Base-by-base conservation (phyloP, 2,797 vertebrate species). In the Lophotriccus pileatus region DNA sequence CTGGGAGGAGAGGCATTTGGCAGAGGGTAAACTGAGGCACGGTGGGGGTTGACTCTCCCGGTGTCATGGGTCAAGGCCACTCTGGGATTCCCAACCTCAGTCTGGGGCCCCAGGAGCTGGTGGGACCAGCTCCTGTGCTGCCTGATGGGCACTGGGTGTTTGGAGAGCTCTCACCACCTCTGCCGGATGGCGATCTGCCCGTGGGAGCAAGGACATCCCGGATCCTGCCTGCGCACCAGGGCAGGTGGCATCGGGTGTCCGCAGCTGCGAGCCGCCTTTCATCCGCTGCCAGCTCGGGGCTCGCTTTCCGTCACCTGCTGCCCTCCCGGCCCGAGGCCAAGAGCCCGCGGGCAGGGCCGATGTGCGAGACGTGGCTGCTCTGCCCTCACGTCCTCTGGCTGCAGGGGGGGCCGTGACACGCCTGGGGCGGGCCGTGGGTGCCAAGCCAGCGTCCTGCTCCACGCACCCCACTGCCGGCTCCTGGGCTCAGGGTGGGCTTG, bases 251-350 rank as follows among this genome's bases (percentile, higher is more conserved):
- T 93, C 81, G 83, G 80, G 91, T 96, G 93, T 88, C 95, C 15
- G 8, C 83, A 94, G 95, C 92, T 89, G 89, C 24, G 47, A 67
- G 82, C 87, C 52, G 93, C 92, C 94, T 97, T 95, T 96, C 86
- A 97, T 97, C 96, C 66, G 27, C 19, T 25, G 30, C 94, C 94
- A 97, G 89, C 59, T 84, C 23, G 64, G 76, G 46, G 72, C 89
- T 97, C 67, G 17, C 89, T 91, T 97, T 94, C 95, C 86, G 12
- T 94, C 96, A 96, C 96, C 95, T 95, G 93, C 96, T 94, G 89
- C 95, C 94, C 82, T 64, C 84, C 55, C 36, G 89, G 95, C 72
- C 17, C 6, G 25, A 7, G 68, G 93, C 95, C 96, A 96, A 93
- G 89, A 87, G 50, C 53, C 5, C 32, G 10, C 4, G 8, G 75